Percentiles rank a stretch among this genome's conserved stretches.
Conservation (phyloP, 2,888 invertebrate genomes). For the Lepidochrysops patricia region DNA sequence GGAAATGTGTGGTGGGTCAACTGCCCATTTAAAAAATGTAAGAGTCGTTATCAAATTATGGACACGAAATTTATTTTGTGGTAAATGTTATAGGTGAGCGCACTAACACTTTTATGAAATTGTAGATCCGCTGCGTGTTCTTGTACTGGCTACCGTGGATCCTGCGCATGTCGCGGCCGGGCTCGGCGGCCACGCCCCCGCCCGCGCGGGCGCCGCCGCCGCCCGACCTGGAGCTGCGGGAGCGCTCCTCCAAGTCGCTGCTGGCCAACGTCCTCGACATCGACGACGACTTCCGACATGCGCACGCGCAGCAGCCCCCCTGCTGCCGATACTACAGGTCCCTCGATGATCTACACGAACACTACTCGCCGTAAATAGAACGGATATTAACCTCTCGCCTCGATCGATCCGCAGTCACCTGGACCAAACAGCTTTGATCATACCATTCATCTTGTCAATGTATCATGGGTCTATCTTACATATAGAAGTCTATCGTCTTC, state of each 20-base stretch:
- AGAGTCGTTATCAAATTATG: no score
- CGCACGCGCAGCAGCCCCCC: constrained; percentile 81
- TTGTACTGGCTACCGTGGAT: constrained; percentile 98
- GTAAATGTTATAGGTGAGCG: not conserved
- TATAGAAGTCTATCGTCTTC: constrained; percentile 44
- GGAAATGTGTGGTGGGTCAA: no score
- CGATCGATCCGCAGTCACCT: constrained; percentile 67
- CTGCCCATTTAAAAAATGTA: no score
- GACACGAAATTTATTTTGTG: no score
- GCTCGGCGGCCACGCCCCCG: constrained; percentile 75
- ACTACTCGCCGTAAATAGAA: constrained; percentile 75
- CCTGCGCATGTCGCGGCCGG: constrained; percentile 91
- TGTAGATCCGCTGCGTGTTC: constrained; percentile 91
- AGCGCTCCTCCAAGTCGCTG: constrained; percentile 93
- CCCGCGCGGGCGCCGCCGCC: constrained; percentile 83
- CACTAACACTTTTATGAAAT: constrained; percentile 12
- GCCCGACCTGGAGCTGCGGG: constrained; percentile 90
- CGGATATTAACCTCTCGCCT: constrained; percentile 72
- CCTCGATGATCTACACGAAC: constrained; percentile 75
- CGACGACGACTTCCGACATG: constrained; percentile 95
- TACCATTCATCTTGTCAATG: constrained; percentile 28
- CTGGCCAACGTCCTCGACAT: constrained; percentile 97
- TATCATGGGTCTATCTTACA: constrained; percentile 51
- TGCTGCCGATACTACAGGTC: constrained; percentile 88
- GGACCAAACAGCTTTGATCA: constrained; percentile 52